Percentiles rank a stretch among this genome's conserved stretches.
phyloP scores from a whole-genome alignment of 2,797 vertebrate genomes.

The Vultur gryphus region DNA sequence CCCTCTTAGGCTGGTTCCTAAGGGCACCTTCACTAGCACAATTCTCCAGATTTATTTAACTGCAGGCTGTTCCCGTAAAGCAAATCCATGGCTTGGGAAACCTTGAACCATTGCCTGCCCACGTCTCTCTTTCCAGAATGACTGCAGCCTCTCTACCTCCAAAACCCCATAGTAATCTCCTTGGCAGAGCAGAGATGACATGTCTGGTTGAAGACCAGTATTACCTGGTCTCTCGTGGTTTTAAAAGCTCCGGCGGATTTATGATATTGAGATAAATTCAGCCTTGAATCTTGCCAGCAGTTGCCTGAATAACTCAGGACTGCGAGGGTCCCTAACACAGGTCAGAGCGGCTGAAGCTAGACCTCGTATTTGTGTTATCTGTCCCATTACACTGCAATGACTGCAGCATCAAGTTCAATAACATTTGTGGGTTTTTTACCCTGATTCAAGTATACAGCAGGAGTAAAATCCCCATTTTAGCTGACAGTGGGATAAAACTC shows the following conservation, averaged over 20 bases:
- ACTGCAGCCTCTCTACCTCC: not conserved
- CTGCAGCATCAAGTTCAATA: not conserved
- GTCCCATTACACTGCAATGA: not conserved
- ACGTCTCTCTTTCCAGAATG: not conserved
- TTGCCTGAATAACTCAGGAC: not conserved
- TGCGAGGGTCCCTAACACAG: not conserved
- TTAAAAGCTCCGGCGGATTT: not conserved
- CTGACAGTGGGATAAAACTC: not conserved
- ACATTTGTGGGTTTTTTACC: rapidly evolving
- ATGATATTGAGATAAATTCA: not conserved
- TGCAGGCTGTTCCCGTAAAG: not conserved
- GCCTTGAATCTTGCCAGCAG: not conserved
- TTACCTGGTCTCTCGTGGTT: not conserved
- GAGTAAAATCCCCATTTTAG: not conserved
- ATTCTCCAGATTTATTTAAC: not conserved
- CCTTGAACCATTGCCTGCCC: not conserved
- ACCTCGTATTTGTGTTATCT: not conserved
- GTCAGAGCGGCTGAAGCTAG: not conserved
- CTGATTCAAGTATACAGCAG: not conserved
- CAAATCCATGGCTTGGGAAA: not conserved
- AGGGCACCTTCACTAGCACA: not conserved
- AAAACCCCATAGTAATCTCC: not conserved
- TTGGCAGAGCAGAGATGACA: not conserved
- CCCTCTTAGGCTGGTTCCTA: not conserved
- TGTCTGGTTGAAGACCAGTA: not conserved